Conservation (phyloP, 2,888 invertebrate genomes). For the Mallateleia sp. region DNA sequence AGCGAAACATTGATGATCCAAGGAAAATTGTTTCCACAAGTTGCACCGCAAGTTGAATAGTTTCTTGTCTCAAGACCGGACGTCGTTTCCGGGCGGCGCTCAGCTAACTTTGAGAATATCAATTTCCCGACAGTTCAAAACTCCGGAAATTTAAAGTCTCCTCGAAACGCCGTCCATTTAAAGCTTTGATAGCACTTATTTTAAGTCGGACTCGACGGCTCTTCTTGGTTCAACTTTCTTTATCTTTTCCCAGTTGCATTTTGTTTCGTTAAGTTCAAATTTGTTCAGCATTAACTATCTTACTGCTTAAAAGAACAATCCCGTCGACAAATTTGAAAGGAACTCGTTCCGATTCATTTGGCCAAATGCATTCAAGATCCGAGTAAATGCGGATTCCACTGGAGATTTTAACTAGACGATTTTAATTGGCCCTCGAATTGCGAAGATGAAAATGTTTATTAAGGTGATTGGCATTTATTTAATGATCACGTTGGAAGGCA, state of each 20-base stretch:
- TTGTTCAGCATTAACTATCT: conserved; percentile 5
- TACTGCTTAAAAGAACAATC: conserved; percentile 33
- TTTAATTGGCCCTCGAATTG: background rate
- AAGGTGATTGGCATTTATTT: conserved; percentile 10
- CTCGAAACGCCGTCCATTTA: conserved; percentile 55
- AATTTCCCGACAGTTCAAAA: conserved; percentile 67
- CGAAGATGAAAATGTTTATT: background rate
- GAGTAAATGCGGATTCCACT: background rate
- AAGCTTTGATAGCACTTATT: conserved; percentile 61
- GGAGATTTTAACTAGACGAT: conserved; percentile 2
- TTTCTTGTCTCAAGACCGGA: conserved; percentile 48
- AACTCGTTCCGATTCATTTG: too few species aligned
- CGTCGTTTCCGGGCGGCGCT: conserved; percentile 43
- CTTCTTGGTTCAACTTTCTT: conserved; percentile 22
- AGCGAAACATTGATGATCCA: conserved; percentile 50
- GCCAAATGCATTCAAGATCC: too few species aligned
- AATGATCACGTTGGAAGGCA: background rate
- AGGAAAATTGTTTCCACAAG: conserved; percentile 63
- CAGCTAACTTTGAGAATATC: conserved; percentile 60
- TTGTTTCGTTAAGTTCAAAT: conserved; percentile 35
- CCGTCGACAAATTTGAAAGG: background rate
- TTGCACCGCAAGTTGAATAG: conserved; percentile 50
- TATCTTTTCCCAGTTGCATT: conserved; percentile 47
- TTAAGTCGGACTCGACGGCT: conserved; percentile 37
- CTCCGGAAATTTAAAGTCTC: conserved; percentile 71